Conservation (phyloP, 1,140 invertebrate species). For the Drosophila tristis region DNA sequence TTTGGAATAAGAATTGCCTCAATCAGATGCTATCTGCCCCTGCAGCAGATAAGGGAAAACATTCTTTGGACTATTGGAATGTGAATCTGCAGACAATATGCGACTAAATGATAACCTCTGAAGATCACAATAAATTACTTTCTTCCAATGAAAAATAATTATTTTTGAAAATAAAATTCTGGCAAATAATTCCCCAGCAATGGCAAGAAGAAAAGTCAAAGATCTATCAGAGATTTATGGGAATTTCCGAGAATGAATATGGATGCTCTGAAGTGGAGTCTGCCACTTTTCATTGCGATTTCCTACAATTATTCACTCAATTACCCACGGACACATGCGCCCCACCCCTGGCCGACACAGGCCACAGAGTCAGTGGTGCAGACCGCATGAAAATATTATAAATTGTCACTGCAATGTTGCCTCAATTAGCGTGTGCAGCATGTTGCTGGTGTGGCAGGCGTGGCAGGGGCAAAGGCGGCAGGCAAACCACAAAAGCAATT, state of each 20-base stretch:
- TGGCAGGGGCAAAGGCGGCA: not conserved
- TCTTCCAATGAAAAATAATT: no score
- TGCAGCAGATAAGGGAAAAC: no score
- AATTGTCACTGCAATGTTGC: conserved; percentile 52
- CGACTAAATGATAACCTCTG: no score
- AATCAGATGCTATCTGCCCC: not conserved
- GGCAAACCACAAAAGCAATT: conserved; percentile 53
- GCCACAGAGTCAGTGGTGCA: conserved; percentile 3
- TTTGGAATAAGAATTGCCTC: not conserved
- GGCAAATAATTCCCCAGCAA: no score
- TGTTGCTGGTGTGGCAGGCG: conserved; percentile 43
- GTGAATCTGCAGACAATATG: no score
- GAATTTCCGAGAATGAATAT: not conserved
- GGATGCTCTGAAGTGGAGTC: no score
- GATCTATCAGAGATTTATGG: no score
- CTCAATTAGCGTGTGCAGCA: conserved; percentile 66
- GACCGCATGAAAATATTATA: conserved; percentile 40
- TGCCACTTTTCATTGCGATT: conserved; percentile 4
- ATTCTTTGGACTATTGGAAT: no score
- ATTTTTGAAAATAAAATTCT: no score
- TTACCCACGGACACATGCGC: conserved; percentile 16
- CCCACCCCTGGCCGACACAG: conserved; percentile 15
- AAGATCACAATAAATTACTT: no score
- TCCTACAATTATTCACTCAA: conserved; percentile 26
- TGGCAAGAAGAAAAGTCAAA: no score